Evolutionary conservation across 1,140 invertebrate species (phyloP), one percentile per base, ranked within the genome.

Genomic region (Pachyrhynchus sulphureomaculatus): DNA sequence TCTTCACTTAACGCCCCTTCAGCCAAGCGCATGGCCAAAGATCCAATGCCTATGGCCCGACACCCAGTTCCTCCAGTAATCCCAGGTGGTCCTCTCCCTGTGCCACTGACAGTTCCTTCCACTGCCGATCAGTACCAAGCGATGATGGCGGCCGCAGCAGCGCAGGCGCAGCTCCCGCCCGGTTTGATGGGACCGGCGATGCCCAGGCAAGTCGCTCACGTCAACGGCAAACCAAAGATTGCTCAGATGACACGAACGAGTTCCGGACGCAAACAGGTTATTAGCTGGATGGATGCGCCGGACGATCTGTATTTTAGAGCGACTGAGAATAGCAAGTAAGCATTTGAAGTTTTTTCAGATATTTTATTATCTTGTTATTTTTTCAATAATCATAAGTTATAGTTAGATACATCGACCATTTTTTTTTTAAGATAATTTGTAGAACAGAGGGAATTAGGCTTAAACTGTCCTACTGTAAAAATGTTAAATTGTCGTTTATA

Each of bases 211-310:
- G 81, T 83, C 57, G 76, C 82, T 44, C 85, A 86, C 72, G 84
- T 86, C 64, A 87, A 87, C 73, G 85, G 55, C 39, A 87, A 90
- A 74, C 86, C 88, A 52, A 89, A 89, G 69, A 85, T 86, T 60
- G 83, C 86, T 45, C 84, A 85, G 66, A 85, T 85, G 80, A 86
- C 81, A 42, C 80, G 78, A 74, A 80, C 70, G 68, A 81, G 76
- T 67, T 84, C 75, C 10, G 84, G 84, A 4, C 83, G 91, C 12
- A 93, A 94, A 72, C 92, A 94, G 80, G 91, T 95, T 41, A 94
- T 97, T 71, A 96, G 93, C 72, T 97, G 93, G 94, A 94, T 96
- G 87, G 95, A 98, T 80, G 95, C 95, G 41, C 95, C 95, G 3
- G 95, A 98, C 78, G 95, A 98, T 80, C 89, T 97, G 48, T 98